Conservation (phyloP, 2,888 invertebrate species). For the Pachycephus smyrnensis region DNA sequence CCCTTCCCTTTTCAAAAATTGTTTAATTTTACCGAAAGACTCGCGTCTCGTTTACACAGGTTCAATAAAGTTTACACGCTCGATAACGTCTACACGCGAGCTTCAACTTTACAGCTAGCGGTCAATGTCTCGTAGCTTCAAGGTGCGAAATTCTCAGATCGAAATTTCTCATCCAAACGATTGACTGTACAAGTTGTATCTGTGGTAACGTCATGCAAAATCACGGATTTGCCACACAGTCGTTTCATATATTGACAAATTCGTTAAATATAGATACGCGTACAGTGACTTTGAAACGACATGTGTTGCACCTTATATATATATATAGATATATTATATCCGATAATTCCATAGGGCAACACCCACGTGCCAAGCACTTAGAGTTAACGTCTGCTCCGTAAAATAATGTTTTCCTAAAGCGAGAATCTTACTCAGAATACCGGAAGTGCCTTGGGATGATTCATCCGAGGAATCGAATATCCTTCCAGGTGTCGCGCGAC, state of each 20-base stretch:
- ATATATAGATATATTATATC: not conserved
- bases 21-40: not conserved
- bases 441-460: not conserved
- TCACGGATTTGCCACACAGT: not conserved
- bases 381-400: not conserved
- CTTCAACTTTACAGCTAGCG: not conserved
- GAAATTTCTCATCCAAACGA: not conserved
- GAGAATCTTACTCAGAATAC: not conserved
- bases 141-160: not conserved
- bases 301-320: not conserved
- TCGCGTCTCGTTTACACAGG: not conserved
- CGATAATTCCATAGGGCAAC: not conserved
- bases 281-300: not conserved
- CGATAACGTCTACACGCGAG: not conserved
- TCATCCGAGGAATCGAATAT: not conserved
- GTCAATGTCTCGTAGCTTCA: not conserved
- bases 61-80: not conserved
- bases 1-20: not conserved
- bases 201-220: not conserved
- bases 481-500: not conserved
- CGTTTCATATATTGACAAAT: not conserved
- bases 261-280: not conserved
- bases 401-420: not conserved
- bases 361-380: not conserved
- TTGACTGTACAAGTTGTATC: not conserved